phyloP scores from a whole-genome alignment of 2,888 invertebrate species.

The Lasioglossum lativentre region DNA sequence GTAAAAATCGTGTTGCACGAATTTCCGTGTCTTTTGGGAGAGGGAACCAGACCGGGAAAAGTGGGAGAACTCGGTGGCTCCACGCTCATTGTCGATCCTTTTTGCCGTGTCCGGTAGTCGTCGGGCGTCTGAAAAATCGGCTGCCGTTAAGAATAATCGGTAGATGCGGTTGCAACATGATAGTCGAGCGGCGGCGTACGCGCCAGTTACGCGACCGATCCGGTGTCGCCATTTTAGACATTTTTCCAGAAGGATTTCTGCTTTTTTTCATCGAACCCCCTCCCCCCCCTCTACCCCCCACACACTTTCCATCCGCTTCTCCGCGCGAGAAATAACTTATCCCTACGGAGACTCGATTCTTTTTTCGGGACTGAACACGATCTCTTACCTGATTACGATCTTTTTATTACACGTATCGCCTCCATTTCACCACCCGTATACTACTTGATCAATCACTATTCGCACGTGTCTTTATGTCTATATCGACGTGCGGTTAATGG shows the following conservation, averaged over 20 bases:
- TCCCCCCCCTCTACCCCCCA: no score
- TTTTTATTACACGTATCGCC: neutral
- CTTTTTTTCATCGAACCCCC: slow-evolving; percentile 30
- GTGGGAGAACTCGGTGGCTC: neutral
- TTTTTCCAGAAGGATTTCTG: slow-evolving; percentile 32
- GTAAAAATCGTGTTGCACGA: neutral
- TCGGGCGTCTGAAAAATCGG: slow-evolving; percentile 60
- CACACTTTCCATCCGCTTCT: slow-evolving; percentile 40
- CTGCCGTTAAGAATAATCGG: slow-evolving; percentile 71
- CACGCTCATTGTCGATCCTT: slow-evolving; percentile 34
- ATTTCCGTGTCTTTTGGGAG: neutral
- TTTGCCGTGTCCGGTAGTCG: slow-evolving; percentile 45
- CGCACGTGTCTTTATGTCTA: neutral
- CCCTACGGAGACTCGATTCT: neutral
- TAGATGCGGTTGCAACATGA: slow-evolving; percentile 73
- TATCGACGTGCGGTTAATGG: neutral
- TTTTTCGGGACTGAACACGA: neutral
- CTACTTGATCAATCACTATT: neutral
- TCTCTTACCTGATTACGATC: neutral
- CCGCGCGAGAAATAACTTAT: neutral
- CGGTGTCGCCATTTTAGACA: slow-evolving; percentile 60
- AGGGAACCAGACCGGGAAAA: neutral
- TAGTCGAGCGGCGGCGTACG: slow-evolving; percentile 60
- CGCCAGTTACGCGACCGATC: slow-evolving; percentile 56
- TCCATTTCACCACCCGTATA: neutral